Evolutionary conservation across 2,888 invertebrate genomes (phyloP), one percentile per base, ranked within the genome.

Genomic region (Acanthosoma haemorrhoidale): DNA sequence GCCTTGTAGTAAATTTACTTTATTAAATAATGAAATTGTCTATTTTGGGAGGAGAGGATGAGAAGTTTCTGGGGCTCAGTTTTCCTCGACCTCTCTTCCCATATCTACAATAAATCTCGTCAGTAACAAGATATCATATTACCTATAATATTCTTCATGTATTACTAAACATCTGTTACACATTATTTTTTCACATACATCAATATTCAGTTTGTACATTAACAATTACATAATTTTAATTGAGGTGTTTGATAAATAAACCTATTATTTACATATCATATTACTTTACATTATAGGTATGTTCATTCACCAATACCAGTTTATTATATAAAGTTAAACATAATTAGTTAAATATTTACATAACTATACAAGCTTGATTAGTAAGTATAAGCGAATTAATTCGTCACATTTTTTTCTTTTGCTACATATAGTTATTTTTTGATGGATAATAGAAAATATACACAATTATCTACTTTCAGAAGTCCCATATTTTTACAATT

Each of bases 11-110:
- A 2, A 2, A 21, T 43, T 43, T 43, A 13, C 13, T 41, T 41
- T n/a, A 6, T 13, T 25, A 25, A 18, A 25, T 51, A 13, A 51
- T 25, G 29, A 51, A 25, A 34, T 61, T 16, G 13, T 13, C 34
- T 61, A 61, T 11, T n/a, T 11, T n/a, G 61, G n/a, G 61, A 61
- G 60, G 60, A 61, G 61, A 34, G 34, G 21, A 2, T 38, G 61
- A 36, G 61, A 61, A 51, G 21, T 34, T 32, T 61, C n/a, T 34
- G 61, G 61, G 61, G 61, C 61, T 61, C 61, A 61, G 61, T 18
- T 38, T 36, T 61, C 34, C 61, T 36, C 61, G 36, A 21, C 21
- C 38, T 36, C 38, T 61, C 61, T 36, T 21, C 61, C 61, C 61
- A 21, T 21, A 38, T 38, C 61, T 38, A 61, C 13, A 61, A 1